These are phyloP conservation scores for Lagria hirta DNA, from an alignment of 2,888 invertebrate genomes.

Conservation along the genomic window DNA sequence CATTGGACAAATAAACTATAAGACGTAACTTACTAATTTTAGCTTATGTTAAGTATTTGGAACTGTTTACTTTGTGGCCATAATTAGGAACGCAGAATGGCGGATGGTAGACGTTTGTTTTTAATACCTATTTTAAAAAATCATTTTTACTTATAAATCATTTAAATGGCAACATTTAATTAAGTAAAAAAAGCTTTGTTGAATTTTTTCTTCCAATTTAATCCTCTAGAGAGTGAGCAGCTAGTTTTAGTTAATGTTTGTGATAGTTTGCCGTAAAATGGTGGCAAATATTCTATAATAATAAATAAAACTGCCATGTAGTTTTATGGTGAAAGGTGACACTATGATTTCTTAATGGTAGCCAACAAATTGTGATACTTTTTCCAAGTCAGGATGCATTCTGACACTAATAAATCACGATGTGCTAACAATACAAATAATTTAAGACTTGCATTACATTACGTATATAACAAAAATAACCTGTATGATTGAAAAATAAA, in stretches of 20 bases:
- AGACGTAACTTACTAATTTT: conserved; percentile 7
- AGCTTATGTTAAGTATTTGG: neutral
- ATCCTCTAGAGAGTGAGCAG: neutral
- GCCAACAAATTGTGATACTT: conserved; percentile 19
- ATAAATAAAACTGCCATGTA: conserved; percentile 39
- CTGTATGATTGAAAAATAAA: conserved; percentile 15
- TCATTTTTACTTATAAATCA: too few relatives aligned
- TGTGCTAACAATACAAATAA: conserved; percentile 12
- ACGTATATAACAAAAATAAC: conserved; percentile 7
- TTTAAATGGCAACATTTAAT: too few relatives aligned
- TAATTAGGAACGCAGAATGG: too few relatives aligned
- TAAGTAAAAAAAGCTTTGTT: too few relatives aligned
- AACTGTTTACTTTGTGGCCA: conserved; percentile 6
- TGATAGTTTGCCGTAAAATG: conserved; percentile 33
- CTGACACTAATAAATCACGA: conserved; percentile 1
- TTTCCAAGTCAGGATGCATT: conserved; percentile 3
- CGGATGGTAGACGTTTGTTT: neutral
- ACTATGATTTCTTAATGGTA: conserved; percentile 9
- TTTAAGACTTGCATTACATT: neutral
- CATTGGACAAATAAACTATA: conserved; percentile 34
- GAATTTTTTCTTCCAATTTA: neutral
- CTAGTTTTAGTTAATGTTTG: conserved; percentile 24
- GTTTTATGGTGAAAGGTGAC: conserved; percentile 22
- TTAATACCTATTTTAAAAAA: neutral
- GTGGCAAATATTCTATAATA: conserved; percentile 26